Evolutionary conservation across 2,888 invertebrate genomes (phyloP), one percentile per base, ranked within the genome.

Genomic region (Bembecia ichneumoniformis): DNA sequence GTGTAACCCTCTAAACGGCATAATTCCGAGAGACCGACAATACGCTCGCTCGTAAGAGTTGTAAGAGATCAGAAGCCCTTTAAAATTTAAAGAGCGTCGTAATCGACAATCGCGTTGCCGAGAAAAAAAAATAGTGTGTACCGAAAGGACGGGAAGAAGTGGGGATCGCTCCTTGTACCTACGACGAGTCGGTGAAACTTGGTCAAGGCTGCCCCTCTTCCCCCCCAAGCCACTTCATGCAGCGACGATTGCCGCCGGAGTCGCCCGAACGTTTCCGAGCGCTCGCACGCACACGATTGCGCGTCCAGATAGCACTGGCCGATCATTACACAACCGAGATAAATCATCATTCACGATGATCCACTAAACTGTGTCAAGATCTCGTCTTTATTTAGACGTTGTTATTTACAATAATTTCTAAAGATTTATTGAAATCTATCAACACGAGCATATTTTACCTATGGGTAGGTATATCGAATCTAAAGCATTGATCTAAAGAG

Each of bases 71-170:
- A 11, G 13, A 13, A 11, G 17, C 13, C 9, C 4, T 45, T 15
- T 13, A n/a, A 44, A 11, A 45, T 11, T 15, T 45, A 15, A 14
- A 5, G 10, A 13, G 14, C 73, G 73, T 68, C 74, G 61, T 66
- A 69, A 74, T 75, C 75, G 66, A 72, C 77, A 81, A 82, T 81
- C 75, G 77, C 81, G 82, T 81, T 80, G 81, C 71, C 74, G 73
- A 76, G 68, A 66, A 68, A 67, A 70, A n/a, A 69, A 69, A 69
- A 66, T 57, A 58, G 56, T 62, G 53, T 59, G 58, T 62, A 73
- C 71, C 63, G 66, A 78, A 83, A 82, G 77, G 80, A 83, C 79
- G 82, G 82, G 82, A 84, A 82, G 80, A 82, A 81, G 86, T 82
- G 83, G 84, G 86, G 82, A 82, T 77, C 74, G 71, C 80, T 82